These are phyloP conservation scores for Rhabditoides inermis DNA, from an alignment of 2,888 invertebrate genomes.

Conservation along the genomic window DNA sequence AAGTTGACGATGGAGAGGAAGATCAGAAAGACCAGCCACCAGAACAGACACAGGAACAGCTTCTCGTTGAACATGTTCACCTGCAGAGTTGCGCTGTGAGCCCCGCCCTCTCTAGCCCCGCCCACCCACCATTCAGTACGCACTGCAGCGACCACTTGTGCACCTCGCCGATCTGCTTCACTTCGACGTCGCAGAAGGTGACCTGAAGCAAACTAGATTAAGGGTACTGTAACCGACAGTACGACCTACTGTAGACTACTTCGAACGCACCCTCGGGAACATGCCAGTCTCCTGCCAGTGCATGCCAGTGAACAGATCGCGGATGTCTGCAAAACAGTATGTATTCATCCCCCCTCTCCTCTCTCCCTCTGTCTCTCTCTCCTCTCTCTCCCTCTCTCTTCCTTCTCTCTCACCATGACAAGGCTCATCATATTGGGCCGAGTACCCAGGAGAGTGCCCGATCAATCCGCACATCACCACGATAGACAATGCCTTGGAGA, in stretches of 20 bases:
- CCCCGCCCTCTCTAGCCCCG: constrained; percentile 32
- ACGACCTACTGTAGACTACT: background rate
- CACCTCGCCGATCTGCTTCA: constrained; percentile 36
- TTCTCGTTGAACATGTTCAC: constrained; percentile 51
- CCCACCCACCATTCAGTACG: constrained; percentile 41
- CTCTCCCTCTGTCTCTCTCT: too few relatives aligned
- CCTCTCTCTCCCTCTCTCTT: too few relatives aligned
- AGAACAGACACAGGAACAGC: constrained; percentile 48
- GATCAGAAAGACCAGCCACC: constrained; percentile 34
- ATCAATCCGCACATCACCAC: constrained; percentile 12
- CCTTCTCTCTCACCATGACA: too few relatives aligned
- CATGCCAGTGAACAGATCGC: constrained; percentile 38
- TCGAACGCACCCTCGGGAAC: constrained; percentile 43
- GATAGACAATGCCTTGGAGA: constrained; percentile 16
- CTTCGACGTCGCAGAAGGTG: constrained; percentile 45
- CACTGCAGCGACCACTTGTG: constrained; percentile 44
- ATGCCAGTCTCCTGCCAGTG: constrained; percentile 51
- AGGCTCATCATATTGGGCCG: too few relatives aligned
- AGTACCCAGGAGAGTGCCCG: constrained; percentile 13
- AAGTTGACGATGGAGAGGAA: constrained; percentile 24
- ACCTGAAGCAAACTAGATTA: constrained; percentile 22
- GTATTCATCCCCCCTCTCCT: too few relatives aligned
- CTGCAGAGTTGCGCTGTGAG: constrained; percentile 44
- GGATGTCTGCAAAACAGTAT: constrained; percentile 32
- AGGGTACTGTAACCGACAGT: background rate